These are phyloP conservation scores for Clinocottus analis DNA, from an alignment of 2,113 vertebrate genomes.

Conservation along the genomic window DNA sequence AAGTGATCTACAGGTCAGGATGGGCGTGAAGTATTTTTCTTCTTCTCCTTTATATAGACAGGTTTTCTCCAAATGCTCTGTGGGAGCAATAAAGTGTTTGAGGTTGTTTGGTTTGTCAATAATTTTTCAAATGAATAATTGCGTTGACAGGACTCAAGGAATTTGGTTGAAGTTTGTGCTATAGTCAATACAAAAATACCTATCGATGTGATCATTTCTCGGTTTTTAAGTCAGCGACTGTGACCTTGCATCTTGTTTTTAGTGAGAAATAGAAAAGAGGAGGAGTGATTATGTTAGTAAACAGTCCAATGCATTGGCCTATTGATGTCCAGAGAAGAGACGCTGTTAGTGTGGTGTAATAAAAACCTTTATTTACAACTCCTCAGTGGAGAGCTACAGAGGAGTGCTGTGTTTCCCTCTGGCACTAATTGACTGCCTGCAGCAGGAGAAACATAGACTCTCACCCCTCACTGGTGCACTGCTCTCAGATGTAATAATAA, in stretches of 20 bases:
- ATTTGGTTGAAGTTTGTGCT: conserved; percentile 60
- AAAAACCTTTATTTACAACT: conserved; percentile 86
- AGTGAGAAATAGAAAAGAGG: conserved; percentile 76
- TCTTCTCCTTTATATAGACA: conserved; percentile 25
- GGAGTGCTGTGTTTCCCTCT: conserved; percentile 77
- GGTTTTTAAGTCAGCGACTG: conserved; percentile 62
- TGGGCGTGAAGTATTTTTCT: conserved; percentile 16
- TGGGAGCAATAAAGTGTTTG: conserved; percentile 57
- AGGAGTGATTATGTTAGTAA: conserved; percentile 81
- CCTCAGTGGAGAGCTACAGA: conserved; percentile 77
- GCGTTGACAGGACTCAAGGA: conserved; percentile 28
- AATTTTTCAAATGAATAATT: conserved; percentile 38
- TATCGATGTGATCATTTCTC: conserved; percentile 19
- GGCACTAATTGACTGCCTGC: conserved; percentile 82
- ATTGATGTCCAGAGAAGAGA: conserved; percentile 81
- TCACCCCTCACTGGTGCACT: conserved; percentile 60
- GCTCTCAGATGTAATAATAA: conserved; percentile 80
- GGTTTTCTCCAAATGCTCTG: conserved; percentile 47
- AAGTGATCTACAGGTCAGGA: conserved; percentile 55
- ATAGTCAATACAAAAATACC: conserved; percentile 21
- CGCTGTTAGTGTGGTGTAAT: conserved; percentile 79
- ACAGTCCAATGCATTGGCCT: conserved; percentile 78
- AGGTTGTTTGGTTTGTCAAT: conserved; percentile 44
- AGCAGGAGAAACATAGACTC: conserved; percentile 77
- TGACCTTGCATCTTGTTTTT: conserved; percentile 71